Evolutionary conservation across 2,888 invertebrate genomes (phyloP).

Genomic region (Yponomeuta sedellus): DNA sequence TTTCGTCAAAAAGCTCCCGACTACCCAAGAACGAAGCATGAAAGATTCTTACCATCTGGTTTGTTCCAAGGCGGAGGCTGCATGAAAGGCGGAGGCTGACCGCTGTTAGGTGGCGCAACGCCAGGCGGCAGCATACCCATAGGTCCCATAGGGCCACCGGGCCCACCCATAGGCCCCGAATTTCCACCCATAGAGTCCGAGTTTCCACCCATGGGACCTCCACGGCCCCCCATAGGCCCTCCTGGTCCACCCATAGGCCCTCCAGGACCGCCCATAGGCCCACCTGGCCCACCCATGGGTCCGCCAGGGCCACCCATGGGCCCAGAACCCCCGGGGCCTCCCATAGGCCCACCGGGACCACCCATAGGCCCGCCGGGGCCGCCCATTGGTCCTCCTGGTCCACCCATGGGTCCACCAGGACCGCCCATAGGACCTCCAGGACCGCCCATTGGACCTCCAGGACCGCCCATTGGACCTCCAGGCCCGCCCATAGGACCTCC

Average conservation of each 20-base stretch:
- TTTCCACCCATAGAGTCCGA: slow-evolving; percentile 24
- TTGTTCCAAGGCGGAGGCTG: slow-evolving; percentile 64
- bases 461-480: slow-evolving; percentile 32
- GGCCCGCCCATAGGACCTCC: slow-evolving; percentile 21
- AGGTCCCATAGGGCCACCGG: slow-evolving; percentile 21
- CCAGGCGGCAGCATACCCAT: slow-evolving; percentile 68
- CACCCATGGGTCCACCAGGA: slow-evolving; percentile 15
- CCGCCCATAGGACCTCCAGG: slow-evolving; percentile 30
- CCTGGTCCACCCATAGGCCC: slow-evolving; percentile 19
- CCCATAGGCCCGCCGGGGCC: slow-evolving; percentile 19
- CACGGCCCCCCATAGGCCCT: slow-evolving; percentile 21
- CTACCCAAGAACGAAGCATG: background rate
- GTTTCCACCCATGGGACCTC: slow-evolving; percentile 31
- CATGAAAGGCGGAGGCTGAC: slow-evolving; percentile 43
- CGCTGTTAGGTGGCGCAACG: slow-evolving; percentile 54
- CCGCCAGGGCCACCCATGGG: slow-evolving; percentile 24
- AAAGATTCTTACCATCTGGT: slow-evolving; percentile 35
- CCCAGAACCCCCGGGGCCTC: slow-evolving; percentile 19
- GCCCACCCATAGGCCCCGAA: slow-evolving; percentile 19
- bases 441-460: slow-evolving; percentile 14
- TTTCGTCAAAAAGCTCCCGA: too few relatives aligned
- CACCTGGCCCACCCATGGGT: slow-evolving; percentile 26
- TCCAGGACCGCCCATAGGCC: slow-evolving; percentile 19
- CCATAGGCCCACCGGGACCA: slow-evolving; percentile 30
- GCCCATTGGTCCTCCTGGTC: slow-evolving; percentile 21